phyloP scores from a whole-genome alignment of 2,888 invertebrate genomes.

The Drosophila neotestacea region DNA sequence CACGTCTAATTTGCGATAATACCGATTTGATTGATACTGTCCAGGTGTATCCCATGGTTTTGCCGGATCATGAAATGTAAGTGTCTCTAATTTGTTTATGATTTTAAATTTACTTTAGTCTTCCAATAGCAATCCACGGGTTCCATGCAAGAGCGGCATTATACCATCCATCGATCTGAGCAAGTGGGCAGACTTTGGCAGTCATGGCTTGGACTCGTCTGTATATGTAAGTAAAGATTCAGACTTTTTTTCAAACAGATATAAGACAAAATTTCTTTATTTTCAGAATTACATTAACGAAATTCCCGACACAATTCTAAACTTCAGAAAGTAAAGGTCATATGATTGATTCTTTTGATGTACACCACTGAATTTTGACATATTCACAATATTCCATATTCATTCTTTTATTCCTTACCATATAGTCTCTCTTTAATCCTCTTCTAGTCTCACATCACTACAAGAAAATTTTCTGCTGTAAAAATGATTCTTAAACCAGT shows the following conservation, averaged over 20 bases:
- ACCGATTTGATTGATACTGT: conserved; percentile 96
- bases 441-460: conserved; percentile 64
- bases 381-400: conserved; percentile 11
- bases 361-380: background rate
- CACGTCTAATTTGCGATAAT: conserved; percentile 95
- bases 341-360: background rate
- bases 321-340: conserved; percentile 81
- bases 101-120: background rate
- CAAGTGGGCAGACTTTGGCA: conserved; percentile 93
- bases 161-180: conserved; percentile 94
- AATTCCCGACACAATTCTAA: conserved; percentile 85
- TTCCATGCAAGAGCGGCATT: conserved; percentile 95
- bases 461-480: conserved; percentile 23
- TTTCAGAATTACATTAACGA: conserved; percentile 85
- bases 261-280: conserved; percentile 24
- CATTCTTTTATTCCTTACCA: conserved; percentile 12
- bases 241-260: background rate
- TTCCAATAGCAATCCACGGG: conserved; percentile 93
- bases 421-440: conserved; percentile 56
- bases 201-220: conserved; percentile 86
- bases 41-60: conserved; percentile 95
- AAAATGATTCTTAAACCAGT: conserved; percentile 42
- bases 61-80: conserved; percentile 97
- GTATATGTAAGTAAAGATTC: conserved; percentile 87
- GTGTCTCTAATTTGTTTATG: conserved; percentile 79